Evolutionary conservation across 2,888 invertebrate genomes (phyloP), one percentile per base, ranked within the genome.

Genomic region (Hybos culiciformis): DNA sequence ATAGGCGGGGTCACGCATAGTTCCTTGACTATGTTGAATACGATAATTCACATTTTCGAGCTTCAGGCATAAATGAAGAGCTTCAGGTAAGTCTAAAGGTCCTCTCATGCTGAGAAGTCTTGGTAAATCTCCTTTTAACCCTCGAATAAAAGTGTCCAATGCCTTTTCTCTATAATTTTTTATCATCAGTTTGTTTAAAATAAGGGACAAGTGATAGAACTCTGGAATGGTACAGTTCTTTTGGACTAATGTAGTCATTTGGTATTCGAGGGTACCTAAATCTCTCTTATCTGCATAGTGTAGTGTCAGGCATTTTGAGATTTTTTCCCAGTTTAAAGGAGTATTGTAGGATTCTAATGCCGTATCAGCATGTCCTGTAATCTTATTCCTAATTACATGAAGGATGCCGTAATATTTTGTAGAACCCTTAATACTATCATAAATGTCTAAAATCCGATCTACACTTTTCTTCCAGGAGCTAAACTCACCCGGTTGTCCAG

Each of bases 261-360:
- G 47, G 36, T 47, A 47, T 17, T 48, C 48, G 11, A 46, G n/a
- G 1, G 46, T 46, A 19, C 43, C 36, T 11, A 45, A 12, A 23
- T 48, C 41, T 37, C 46, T 24, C 39, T 48, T 41, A 23, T 41
- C 46, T 1, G 45, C 48, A 37, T 48, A 48, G 31, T 48, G 44
- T 14, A 46, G 18, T 7, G 44, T 43, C 5, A 48, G 36, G n/a
- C 45, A 48, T 23, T 32, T 32, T 3, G 42, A 40, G 7, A 46
- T 46, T 19, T 39, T 26, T 41, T 26, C 32, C 42, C 44, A 46
- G 14, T 46, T 42, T n/a, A 47, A 37, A 9, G 46, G 46, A 12
- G 43, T 39, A 18, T 47, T 47, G 34, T 47, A 47, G 1, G 46
- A 46, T 23, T 48, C 46, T 18, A 48, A 21, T 5, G 43, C 45